phyloP scores from a whole-genome alignment of 2,797 vertebrate species.

The Delichon dasypus region DNA sequence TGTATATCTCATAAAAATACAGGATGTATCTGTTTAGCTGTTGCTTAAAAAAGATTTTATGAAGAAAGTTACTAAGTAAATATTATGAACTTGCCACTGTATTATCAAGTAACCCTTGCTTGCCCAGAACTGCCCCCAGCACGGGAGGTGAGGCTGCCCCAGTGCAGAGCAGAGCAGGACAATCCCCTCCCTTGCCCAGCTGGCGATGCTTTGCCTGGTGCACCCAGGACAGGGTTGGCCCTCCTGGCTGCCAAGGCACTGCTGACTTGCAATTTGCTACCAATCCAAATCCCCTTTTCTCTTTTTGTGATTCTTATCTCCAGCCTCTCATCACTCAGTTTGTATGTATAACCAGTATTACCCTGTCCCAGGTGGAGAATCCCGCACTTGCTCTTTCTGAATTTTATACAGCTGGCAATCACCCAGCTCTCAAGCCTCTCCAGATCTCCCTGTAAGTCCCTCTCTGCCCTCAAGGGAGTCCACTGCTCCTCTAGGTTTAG shows the following conservation, averaged over 20 bases:
- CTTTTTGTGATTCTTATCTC: background rate
- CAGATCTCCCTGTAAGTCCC: background rate
- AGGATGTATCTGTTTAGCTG: background rate
- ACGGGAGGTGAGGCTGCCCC: accelerated
- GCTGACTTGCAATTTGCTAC: background rate
- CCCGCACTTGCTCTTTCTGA: background rate
- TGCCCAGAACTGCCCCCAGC: too few species aligned
- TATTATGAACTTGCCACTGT: background rate
- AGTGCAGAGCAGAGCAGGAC: accelerated
- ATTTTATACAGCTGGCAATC: background rate
- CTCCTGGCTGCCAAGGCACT: background rate
- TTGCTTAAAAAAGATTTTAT: background rate
- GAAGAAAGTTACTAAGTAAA: background rate
- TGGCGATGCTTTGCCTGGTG: accelerated
- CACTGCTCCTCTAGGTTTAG: background rate
- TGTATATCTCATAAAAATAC: background rate
- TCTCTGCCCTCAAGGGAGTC: background rate
- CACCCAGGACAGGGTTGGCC: accelerated
- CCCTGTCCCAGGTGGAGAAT: background rate
- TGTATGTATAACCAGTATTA: background rate
- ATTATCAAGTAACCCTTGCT: background rate
- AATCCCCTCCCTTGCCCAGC: accelerated
- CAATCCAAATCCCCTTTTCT: background rate
- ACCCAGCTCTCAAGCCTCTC: background rate
- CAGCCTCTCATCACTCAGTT: background rate